Evolutionary conservation across 2,113 vertebrate species (phyloP).

Genomic region (Osmerus mordax): DNA sequence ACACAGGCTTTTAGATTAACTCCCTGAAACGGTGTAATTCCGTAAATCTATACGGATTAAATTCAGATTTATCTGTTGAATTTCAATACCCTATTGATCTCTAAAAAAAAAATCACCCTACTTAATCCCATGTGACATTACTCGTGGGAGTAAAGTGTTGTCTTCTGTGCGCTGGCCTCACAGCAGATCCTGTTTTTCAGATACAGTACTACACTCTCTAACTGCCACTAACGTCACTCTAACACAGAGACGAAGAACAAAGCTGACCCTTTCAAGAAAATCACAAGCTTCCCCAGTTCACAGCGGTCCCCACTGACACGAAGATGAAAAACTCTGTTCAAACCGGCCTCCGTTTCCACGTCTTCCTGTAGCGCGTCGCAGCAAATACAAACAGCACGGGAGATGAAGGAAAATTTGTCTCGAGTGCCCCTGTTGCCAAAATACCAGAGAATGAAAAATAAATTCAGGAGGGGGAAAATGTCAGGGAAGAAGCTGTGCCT

Average conservation of each 20-base stretch:
- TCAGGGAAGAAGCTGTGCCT: slow-evolving; percentile 63
- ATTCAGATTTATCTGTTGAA: not conserved
- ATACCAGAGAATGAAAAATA: slow-evolving; percentile 68
- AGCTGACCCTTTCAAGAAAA: too few species aligned
- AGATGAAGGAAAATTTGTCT: slow-evolving; percentile 60
- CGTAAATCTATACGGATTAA: not conserved
- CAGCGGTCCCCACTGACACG: too few species aligned
- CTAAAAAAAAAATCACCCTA: not conserved
- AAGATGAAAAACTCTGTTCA: slow-evolving; percentile 21
- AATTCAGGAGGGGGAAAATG: slow-evolving; percentile 57
- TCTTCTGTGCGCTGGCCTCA: too few species aligned
- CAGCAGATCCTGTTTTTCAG: too few species aligned
- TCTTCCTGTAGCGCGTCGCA: slow-evolving; percentile 39
- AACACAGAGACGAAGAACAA: too few species aligned
- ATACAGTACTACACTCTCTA: too few species aligned
- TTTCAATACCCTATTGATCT: not conserved
- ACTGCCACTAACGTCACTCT: too few species aligned
- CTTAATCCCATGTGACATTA: too few species aligned
- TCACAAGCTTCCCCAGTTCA: slow-evolving; percentile 29
- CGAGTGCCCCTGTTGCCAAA: slow-evolving; percentile 53
- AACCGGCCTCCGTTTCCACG: slow-evolving; percentile 41
- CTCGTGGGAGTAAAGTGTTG: too few species aligned
- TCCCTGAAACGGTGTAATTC: slow-evolving; percentile 2
- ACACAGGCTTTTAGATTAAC: not conserved
- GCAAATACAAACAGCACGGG: slow-evolving; percentile 37